These are phyloP conservation scores for Cacatua alba DNA, from an alignment of 2,113 vertebrate species.

Conservation along the genomic window DNA sequence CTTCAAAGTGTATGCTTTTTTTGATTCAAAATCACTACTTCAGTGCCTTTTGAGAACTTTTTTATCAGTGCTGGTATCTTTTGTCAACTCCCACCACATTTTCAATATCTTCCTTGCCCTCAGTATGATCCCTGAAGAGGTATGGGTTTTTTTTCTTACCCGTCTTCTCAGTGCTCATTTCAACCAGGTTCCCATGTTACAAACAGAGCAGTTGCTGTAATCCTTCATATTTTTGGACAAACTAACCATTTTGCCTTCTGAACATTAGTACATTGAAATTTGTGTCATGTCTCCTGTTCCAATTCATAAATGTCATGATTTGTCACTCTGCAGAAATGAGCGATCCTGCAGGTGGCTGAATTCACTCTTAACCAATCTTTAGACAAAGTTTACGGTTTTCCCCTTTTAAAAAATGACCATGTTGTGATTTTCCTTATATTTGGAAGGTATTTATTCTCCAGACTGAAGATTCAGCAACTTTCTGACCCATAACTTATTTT, in stretches of 20 bases:
- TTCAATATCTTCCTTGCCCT: constrained; percentile 4
- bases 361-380: neutral
- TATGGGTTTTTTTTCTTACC: constrained; percentile 4
- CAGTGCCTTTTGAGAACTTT: constrained; percentile 14
- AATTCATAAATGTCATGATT: neutral
- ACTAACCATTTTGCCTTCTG: neutral
- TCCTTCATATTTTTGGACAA: neutral
- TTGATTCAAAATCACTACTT: constrained; percentile 18
- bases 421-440: neutral
- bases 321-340: neutral
- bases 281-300: neutral
- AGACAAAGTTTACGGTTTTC: neutral
- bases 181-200: neutral
- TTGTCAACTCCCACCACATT: constrained; percentile 49
- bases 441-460: neutral
- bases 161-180: neutral
- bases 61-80: constrained; percentile 32
- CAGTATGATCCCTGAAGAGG: neutral
- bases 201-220: neutral
- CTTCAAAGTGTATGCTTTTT: neutral
- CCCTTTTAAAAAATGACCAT: neutral
- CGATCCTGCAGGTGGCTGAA: neutral
- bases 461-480: neutral
- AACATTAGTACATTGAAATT: neutral
- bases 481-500: neutral